These are phyloP conservation scores for Eilema depressum DNA, from an alignment of 2,888 invertebrate genomes.

Conservation along the genomic window DNA sequence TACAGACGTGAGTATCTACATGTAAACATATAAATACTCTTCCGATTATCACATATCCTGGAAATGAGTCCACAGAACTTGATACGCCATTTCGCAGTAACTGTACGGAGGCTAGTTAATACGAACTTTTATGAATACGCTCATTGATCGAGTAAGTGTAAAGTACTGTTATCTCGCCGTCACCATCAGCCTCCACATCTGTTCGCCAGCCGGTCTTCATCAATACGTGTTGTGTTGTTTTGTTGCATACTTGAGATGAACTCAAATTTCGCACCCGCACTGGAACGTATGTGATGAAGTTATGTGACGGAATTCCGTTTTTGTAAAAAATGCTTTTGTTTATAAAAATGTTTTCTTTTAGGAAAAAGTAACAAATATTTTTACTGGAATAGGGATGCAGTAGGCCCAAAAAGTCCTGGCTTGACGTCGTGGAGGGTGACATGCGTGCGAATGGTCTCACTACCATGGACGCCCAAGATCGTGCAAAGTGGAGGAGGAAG, in stretches of 20 bases:
- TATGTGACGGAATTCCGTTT: background rate
- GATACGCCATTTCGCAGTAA: constrained; percentile 46
- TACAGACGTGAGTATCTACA: background rate
- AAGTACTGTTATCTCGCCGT: constrained; percentile 45
- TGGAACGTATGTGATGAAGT: background rate
- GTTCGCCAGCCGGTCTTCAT: constrained; percentile 38
- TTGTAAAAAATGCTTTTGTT: background rate
- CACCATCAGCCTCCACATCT: constrained; percentile 47
- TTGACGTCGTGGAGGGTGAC: too few species aligned
- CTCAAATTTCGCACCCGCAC: constrained; percentile 3
- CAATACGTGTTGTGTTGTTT: constrained; percentile 28
- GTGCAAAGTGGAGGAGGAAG: too few species aligned
- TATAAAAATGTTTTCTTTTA: background rate
- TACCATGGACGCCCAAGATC: too few species aligned
- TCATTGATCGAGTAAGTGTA: constrained; percentile 47
- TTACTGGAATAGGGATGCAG: too few species aligned
- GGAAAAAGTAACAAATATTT: too few species aligned
- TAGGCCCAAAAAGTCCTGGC: too few species aligned
- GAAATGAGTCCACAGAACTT: constrained; percentile 17
- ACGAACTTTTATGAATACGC: constrained; percentile 35
- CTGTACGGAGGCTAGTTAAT: constrained; percentile 33
- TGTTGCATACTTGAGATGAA: background rate
- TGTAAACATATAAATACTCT: background rate
- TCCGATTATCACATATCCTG: constrained; percentile 18
- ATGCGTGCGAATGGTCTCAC: too few species aligned